These are phyloP conservation scores for Calypte anna DNA, from an alignment of 2,113 vertebrate genomes.

Conservation along the genomic window DNA sequence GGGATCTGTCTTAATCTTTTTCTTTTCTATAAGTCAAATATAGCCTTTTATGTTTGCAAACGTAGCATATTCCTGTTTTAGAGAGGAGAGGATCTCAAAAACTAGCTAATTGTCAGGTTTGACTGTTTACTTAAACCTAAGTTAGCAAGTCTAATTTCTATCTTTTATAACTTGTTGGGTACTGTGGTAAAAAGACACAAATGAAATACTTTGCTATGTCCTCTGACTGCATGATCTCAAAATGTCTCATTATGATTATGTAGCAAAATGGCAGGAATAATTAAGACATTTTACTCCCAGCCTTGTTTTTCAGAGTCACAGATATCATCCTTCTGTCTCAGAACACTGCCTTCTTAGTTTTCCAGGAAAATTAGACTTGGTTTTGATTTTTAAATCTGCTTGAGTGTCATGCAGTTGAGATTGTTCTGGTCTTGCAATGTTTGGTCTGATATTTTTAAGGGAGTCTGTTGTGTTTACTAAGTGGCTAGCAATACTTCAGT, in stretches of 20 bases:
- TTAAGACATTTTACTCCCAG: neutral
- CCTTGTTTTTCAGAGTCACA: neutral
- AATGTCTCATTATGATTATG: neutral
- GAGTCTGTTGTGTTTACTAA: neutral
- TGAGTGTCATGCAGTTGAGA: neutral
- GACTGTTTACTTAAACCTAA: neutral
- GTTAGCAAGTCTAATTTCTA: neutral
- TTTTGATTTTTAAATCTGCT: neutral
- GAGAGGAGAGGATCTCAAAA: neutral
- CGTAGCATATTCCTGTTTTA: neutral
- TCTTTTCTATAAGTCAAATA: neutral
- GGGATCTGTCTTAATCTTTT: neutral
- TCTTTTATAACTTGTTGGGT: fast-evolving
- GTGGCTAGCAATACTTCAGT: neutral
- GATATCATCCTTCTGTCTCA: neutral
- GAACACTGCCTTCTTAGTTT: neutral
- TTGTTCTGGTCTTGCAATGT: neutral
- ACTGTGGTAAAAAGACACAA: neutral
- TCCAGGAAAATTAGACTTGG: neutral
- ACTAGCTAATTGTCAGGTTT: neutral
- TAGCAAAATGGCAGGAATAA: neutral
- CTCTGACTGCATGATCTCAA: neutral
- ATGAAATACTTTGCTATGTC: neutral
- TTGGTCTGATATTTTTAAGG: neutral
- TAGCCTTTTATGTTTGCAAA: neutral